A percentile compares a stretch with the other conserved stretches of the same genome.
These are phyloP conservation scores for Troides oblongomaculatus DNA, from an alignment of 2,888 invertebrate species.

Conservation along the genomic window DNA sequence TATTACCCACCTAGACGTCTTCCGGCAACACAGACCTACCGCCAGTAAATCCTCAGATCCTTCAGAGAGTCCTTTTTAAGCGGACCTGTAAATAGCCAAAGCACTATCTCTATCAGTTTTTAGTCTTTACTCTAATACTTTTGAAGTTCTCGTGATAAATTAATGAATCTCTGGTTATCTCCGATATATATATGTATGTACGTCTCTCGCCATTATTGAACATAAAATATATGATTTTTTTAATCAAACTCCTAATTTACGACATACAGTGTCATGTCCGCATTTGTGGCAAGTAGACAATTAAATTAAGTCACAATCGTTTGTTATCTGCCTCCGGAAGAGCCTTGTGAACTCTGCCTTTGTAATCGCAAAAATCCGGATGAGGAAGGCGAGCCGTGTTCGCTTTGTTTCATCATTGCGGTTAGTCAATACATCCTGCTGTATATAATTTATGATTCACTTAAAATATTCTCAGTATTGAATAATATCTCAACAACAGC, in stretches of 20 bases:
- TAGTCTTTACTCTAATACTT: no score
- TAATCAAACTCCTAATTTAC: neutral
- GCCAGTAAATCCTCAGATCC: no score
- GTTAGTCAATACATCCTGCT: constrained; percentile 3
- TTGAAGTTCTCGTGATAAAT: no score
- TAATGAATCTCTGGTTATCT: no score
- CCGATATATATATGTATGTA: no score
- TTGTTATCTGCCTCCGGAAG: constrained; percentile 25
- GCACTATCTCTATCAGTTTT: no score
- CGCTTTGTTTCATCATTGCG: constrained; percentile 17
- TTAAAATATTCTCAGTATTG: neutral
- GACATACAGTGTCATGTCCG: constrained; percentile 6
- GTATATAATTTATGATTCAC: constrained; percentile 4
- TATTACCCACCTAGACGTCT: no score
- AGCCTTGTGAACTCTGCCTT: constrained; percentile 22
- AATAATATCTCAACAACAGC: neutral
- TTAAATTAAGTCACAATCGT: constrained; percentile 24
- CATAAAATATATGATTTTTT: neutral
- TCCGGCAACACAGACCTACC: no score
- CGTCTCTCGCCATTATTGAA: neutral
- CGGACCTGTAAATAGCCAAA: no score
- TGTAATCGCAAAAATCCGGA: constrained; percentile 27
- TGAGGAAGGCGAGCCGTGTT: constrained; percentile 23
- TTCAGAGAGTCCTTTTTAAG: no score
- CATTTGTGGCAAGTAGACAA: constrained; percentile 17